Evolutionary conservation across 1,140 invertebrate species (phyloP).

Genomic region (Chironomus striatipennis): DNA sequence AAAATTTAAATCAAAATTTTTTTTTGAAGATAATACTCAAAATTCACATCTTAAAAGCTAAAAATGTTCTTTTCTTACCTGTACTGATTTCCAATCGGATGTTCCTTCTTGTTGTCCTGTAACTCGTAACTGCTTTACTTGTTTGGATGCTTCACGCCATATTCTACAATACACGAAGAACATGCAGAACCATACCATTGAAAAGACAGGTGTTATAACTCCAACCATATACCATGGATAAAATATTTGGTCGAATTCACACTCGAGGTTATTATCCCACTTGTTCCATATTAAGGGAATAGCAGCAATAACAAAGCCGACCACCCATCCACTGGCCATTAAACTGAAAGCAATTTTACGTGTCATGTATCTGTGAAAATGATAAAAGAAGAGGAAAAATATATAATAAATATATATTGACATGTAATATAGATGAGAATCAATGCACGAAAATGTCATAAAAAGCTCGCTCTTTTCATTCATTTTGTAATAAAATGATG

Average conservation of each 20-base stretch:
- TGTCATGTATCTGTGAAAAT: conserved; percentile 46
- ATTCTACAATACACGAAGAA: conserved; percentile 64
- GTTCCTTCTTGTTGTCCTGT: conserved; percentile 44
- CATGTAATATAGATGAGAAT: neutral
- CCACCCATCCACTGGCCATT: conserved; percentile 53
- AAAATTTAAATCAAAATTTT: no score
- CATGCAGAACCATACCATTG: conserved; percentile 60
- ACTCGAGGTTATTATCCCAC: conserved; percentile 47
- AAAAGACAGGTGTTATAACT: conserved; percentile 57
- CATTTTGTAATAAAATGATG: neutral
- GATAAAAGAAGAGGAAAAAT: no score
- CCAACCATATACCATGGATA: conserved; percentile 49
- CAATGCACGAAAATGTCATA: neutral
- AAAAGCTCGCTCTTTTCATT: neutral
- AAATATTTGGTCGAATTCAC: conserved; percentile 43
- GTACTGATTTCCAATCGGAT: conserved; percentile 61
- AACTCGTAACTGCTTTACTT: conserved; percentile 51
- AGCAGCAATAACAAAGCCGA: conserved; percentile 51
- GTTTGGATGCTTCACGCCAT: conserved; percentile 58
- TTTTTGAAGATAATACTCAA: no score
- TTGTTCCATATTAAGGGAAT: conserved; percentile 65
- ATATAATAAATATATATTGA: no score
- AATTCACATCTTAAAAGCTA: no score
- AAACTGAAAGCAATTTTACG: conserved; percentile 49
- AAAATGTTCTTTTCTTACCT: conserved; percentile 43